These are phyloP conservation scores for Drymodes brunneopygia DNA, from an alignment of 2,113 vertebrate genomes.

Conservation along the genomic window DNA sequence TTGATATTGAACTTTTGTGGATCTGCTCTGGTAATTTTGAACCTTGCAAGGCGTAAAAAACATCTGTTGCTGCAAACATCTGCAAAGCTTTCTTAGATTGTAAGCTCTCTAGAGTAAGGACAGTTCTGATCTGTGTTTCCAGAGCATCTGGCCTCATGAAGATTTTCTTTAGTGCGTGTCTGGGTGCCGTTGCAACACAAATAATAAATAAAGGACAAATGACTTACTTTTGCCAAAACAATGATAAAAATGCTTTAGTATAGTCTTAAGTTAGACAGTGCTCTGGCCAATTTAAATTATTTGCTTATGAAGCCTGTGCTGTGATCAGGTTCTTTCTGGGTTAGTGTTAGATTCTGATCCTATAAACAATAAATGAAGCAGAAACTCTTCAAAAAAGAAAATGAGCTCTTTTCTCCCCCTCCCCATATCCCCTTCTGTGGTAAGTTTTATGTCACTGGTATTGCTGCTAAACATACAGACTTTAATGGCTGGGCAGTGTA, in stretches of 20 bases:
- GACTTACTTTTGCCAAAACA: background rate
- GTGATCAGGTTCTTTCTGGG: background rate
- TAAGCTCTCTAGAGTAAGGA: background rate
- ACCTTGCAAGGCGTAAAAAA: background rate
- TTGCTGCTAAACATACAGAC: accelerated
- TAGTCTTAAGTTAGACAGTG: background rate
- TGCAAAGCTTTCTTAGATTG: background rate
- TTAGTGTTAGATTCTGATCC: background rate
- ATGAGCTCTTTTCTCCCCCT: background rate
- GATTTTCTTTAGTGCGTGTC: background rate
- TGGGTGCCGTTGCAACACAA: background rate
- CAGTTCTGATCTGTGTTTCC: background rate
- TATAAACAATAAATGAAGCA: constrained; percentile 41
- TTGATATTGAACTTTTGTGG: background rate
- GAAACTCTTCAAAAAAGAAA: background rate
- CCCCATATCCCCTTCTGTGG: background rate
- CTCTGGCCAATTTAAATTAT: background rate
- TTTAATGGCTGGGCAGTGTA: background rate
- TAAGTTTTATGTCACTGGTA: background rate
- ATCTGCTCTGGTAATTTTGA: background rate
- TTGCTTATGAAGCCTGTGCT: background rate
- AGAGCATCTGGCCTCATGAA: background rate
- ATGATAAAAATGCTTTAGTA: background rate
- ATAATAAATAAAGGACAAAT: background rate
- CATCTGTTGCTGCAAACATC: background rate